phyloP scores from a whole-genome alignment of 2,797 vertebrate genomes.

The Pogonophryne albipinna region DNA sequence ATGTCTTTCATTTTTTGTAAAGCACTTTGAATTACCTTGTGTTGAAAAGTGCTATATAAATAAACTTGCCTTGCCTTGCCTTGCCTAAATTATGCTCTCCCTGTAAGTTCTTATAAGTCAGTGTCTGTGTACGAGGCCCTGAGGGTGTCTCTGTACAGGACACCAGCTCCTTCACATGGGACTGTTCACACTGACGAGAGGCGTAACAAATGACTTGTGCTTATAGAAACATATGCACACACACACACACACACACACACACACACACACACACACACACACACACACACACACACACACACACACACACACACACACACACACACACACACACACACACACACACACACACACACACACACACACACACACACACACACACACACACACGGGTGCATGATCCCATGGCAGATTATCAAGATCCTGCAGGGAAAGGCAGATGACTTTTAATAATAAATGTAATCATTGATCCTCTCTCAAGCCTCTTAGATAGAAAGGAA shows the following conservation, averaged over 20 bases:
- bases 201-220: constrained; percentile 73
- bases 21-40: too few relatives aligned
- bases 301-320: too few relatives aligned
- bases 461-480: constrained; percentile 70
- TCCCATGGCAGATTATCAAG: constrained; percentile 58
- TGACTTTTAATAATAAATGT: constrained; percentile 73
- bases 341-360: too few relatives aligned
- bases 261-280: too few relatives aligned
- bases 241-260: constrained; percentile 44
- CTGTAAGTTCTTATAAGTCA: constrained; percentile 31
- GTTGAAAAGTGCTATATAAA: too few relatives aligned
- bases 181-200: constrained; percentile 78
- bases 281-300: too few relatives aligned
- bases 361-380: too few relatives aligned
- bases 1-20: too few relatives aligned
- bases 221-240: constrained; percentile 32
- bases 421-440: constrained; percentile 64
- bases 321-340: too few relatives aligned
- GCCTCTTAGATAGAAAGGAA: constrained; percentile 20
- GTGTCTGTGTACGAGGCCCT: constrained; percentile 28
- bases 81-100: background rate
- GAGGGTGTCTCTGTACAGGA: constrained; percentile 32
- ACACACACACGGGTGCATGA: constrained; percentile 7
- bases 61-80: too few relatives aligned
- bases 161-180: constrained; percentile 72